Percentiles rank a stretch among this genome's conserved stretches.
Evolutionary conservation across 2,113 vertebrate genomes (phyloP).

Genomic region (Seriola aureovittata): DNA sequence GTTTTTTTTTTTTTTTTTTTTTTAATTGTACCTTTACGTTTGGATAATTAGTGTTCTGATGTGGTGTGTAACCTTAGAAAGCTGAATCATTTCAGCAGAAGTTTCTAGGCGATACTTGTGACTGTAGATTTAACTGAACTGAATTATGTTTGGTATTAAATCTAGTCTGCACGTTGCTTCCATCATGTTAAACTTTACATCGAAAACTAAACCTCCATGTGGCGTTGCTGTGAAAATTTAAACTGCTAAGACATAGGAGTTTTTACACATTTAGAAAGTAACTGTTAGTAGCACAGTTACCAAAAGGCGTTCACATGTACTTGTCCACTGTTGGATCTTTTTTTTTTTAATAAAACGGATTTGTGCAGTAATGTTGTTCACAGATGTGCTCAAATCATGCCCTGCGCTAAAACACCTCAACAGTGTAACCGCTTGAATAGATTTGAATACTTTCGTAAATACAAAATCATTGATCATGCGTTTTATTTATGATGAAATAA

Average conservation of each 20-base stretch:
- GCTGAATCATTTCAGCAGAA: constrained; percentile 46
- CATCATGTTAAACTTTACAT: constrained; percentile 49
- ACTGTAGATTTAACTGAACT: constrained; percentile 54
- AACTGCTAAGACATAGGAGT: constrained; percentile 25
- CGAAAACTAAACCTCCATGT: constrained; percentile 42
- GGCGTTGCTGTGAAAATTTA: constrained; percentile 49
- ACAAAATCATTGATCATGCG: neutral
- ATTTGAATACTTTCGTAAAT: constrained; percentile 10
- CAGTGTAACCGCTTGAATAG: constrained; percentile 26
- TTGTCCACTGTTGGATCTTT: constrained; percentile 41
- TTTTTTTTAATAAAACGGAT: constrained; percentile 55
- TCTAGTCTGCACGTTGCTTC: constrained; percentile 64
- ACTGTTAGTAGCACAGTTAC: constrained; percentile 25
- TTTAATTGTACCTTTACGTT: constrained; percentile 52
- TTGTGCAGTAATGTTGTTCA: constrained; percentile 52
- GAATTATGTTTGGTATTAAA: constrained; percentile 45
- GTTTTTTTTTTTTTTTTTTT: constrained; percentile 40
- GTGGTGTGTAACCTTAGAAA: constrained; percentile 66
- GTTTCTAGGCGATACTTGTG: constrained; percentile 62
- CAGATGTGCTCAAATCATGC: constrained; percentile 24
- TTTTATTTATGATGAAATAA: constrained; percentile 12
- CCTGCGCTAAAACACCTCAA: constrained; percentile 24
- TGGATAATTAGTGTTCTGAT: constrained; percentile 57
- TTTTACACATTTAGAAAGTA: constrained; percentile 26
- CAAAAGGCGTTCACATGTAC: constrained; percentile 52